Conservation (phyloP, 2,113 vertebrate genomes). For the Perca schrenkii region DNA sequence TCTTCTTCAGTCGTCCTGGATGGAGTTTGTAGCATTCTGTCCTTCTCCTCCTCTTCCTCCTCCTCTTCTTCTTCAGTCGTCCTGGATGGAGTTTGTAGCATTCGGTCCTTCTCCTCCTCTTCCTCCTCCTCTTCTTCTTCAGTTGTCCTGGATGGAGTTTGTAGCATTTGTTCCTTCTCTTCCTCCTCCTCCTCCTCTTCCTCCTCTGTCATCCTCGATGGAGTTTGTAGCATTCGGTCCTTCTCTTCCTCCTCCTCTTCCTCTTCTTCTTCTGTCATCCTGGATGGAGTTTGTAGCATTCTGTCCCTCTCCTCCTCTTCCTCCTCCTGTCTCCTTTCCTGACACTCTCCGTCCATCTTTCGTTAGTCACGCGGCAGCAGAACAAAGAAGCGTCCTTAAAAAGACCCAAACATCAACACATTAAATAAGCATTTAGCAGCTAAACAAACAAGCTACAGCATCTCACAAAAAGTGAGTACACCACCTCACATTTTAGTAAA, state of each 20-base stretch:
- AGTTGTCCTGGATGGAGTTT: too few species aligned
- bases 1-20: neutral
- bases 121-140: neutral
- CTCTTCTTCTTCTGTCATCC: too few species aligned
- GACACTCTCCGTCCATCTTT: conserved; percentile 20
- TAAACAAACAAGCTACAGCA: too few species aligned
- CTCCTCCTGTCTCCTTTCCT: conserved; percentile 1
- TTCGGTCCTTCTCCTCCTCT: neutral
- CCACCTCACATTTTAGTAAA: too few species aligned
- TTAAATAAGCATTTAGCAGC: neutral
- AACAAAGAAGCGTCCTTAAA: conserved; percentile 18
- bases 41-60: neutral
- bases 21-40: accelerated
- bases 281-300: too few species aligned
- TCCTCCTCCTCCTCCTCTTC: neutral
- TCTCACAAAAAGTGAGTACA: too few species aligned
- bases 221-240: accelerated
- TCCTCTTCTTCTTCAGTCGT: neutral
- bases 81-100: too few species aligned
- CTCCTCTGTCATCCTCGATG: neutral
- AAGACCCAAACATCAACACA: accelerated
- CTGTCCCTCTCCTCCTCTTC: neutral
- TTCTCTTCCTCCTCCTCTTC: neutral
- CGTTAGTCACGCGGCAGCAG: conserved; percentile 9
- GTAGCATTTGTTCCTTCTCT: too few species aligned